Evolutionary conservation across 2,113 vertebrate species (phyloP).

Genomic region (Tinamus guttatus): DNA sequence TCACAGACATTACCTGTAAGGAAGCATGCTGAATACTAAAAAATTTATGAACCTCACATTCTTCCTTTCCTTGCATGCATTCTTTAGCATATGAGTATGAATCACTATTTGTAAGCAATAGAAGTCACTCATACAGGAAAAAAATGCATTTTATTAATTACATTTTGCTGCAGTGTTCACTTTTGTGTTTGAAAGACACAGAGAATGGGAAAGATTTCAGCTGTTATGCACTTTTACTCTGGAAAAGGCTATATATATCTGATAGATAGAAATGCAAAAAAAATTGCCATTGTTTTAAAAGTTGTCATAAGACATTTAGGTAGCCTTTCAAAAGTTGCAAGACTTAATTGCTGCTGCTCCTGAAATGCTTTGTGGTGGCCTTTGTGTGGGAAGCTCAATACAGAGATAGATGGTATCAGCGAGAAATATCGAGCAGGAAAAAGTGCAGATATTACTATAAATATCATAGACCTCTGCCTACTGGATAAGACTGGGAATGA

Average conservation of each 20-base stretch:
- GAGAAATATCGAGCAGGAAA: not conserved
- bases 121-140: not conserved
- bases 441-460: not conserved
- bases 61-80: not conserved
- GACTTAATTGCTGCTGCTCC: not conserved
- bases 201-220: not conserved
- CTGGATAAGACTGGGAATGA: not conserved
- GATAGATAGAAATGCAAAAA: not conserved
- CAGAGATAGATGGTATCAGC: not conserved
- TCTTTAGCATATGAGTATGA: not conserved
- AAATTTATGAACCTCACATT: not conserved
- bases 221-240: not conserved
- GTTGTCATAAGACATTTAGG: not conserved
- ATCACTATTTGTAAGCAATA: not conserved
- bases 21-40: not conserved
- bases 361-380: not conserved
- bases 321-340: not conserved
- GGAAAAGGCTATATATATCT: not conserved
- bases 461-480: not conserved
- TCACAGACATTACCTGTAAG: not conserved
- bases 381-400: not conserved
- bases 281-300: not conserved
- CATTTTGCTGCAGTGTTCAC: not conserved
- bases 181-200: not conserved
- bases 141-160: not conserved